Conservation (phyloP, 1,140 invertebrate species). For the Helicoverpa armigera region DNA sequence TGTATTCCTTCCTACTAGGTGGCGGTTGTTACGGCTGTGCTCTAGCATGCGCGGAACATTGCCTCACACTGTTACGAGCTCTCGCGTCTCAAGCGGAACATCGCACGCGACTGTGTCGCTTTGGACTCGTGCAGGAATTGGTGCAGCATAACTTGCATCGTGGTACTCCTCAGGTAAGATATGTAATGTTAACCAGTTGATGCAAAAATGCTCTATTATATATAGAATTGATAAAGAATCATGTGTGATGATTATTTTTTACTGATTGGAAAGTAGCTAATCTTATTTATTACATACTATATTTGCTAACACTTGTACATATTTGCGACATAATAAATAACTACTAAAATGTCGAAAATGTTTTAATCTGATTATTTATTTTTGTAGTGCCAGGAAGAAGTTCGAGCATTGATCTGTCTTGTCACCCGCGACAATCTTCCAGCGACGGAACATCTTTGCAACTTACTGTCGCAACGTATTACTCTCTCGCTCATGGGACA, state of each 20-base stretch:
- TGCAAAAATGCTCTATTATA: too few relatives aligned
- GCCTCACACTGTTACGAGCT: constrained; percentile 96
- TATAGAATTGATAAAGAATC: too few relatives aligned
- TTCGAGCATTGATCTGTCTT: constrained; percentile 94
- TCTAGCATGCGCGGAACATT: constrained; percentile 96
- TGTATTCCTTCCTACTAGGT: too few relatives aligned
- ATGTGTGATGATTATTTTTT: too few relatives aligned
- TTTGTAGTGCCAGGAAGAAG: constrained; percentile 92
- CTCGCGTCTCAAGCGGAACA: constrained; percentile 94
- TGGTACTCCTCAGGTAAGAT: constrained; percentile 89
- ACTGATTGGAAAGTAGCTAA: too few relatives aligned
- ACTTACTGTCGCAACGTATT: constrained; percentile 93
- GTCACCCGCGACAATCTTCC: constrained; percentile 96
- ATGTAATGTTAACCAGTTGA: not conserved
- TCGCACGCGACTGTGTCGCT: constrained; percentile 92
- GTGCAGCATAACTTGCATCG: constrained; percentile 96
- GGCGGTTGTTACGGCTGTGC: constrained; percentile 95
- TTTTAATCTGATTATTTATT: constrained; percentile 5
- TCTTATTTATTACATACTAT: too few relatives aligned
- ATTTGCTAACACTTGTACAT: too few relatives aligned
- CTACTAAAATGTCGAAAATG: too few relatives aligned
- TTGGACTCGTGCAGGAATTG: constrained; percentile 96
- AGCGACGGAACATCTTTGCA: constrained; percentile 95
- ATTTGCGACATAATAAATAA: too few relatives aligned
- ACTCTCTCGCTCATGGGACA: constrained; percentile 91